Base-by-base conservation (phyloP, 2,113 vertebrate species). In the Neogobius melanostomus region DNA sequence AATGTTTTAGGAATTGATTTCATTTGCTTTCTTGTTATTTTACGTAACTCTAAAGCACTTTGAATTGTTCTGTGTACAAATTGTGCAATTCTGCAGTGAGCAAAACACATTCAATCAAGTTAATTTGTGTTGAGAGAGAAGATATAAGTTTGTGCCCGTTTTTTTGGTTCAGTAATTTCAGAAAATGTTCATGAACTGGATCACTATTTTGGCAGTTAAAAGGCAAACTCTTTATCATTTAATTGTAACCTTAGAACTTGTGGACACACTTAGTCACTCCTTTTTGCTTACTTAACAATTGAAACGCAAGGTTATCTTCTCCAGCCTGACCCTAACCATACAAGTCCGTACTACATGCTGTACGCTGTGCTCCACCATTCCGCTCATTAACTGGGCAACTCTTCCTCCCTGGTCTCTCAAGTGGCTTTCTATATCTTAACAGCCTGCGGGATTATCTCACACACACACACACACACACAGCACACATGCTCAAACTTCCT, bases 341-440 rank as follows among this genome's bases (percentile, higher is more conserved):
- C 57, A 71, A n/a, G 42, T 15, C 63, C 7, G n/a, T 8, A 2
- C 68, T 51, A 51, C 64, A 7, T 17, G 47, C 56, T 16, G 36
- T 43, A 60, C 46, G 10, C 46, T 10, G 46, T 10, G 6, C 46
- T 11, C 46, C 68, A 6, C 68, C 57, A 11, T 66, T 59, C 65
- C 71, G 67, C 85, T 87, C 75, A 82, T 87, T 84, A 84, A 64
- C 17, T 47, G 76, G 65, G 51, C 71, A 77, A 76, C 65, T 69
- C 62, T 46, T 74, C 68, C 50, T 50, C 64, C 44, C 54, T 11
- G 53, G 74, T 7, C 74, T 75, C 76, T 69, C 11, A 61, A 77
- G 80, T 78, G 75, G 61, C 61, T 63, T 69, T 80, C 69, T 52
- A 72, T 67, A 73, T 80, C 66, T 60, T 76, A 67, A 71, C 66